Evolutionary conservation across 1,140 invertebrate species (phyloP).

Genomic region (Drosophila elegans): DNA sequence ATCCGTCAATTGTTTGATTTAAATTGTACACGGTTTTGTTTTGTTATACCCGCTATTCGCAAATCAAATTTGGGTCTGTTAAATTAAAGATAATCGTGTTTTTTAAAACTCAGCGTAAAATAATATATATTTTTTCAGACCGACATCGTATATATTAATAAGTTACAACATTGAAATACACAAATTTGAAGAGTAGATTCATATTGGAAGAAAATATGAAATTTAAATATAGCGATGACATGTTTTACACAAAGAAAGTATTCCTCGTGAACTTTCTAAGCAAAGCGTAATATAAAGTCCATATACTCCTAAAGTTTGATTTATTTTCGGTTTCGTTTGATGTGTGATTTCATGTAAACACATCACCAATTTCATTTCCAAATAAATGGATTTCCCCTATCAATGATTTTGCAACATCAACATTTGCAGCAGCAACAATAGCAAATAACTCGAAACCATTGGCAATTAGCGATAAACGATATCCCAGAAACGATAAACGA

Average conservation of each 20-base stretch:
- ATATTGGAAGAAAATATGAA: too few species aligned
- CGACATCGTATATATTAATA: too few species aligned
- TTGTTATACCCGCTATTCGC: slow-evolving; percentile 16
- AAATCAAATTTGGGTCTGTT: not conserved
- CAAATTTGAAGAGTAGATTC: too few species aligned
- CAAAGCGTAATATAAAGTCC: not conserved
- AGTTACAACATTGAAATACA: too few species aligned
- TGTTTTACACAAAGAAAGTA: not conserved
- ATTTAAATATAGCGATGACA: too few species aligned
- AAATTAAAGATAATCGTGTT: too few species aligned
- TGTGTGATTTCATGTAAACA: slow-evolving; percentile 18
- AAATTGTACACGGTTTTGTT: slow-evolving; percentile 49
- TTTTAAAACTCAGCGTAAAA: too few species aligned
- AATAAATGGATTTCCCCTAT: slow-evolving; percentile 38
- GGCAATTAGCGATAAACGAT: slow-evolving; percentile 22
- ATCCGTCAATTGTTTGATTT: slow-evolving; percentile 52
- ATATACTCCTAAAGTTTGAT: not conserved
- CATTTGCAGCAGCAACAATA: slow-evolving; percentile 20
- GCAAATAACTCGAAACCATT: slow-evolving; percentile 1
- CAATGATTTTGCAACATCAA: slow-evolving; percentile 37
- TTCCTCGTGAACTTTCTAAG: not conserved
- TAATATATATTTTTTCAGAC: too few species aligned
- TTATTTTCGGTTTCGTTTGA: slow-evolving; percentile 21
- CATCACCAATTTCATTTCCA: slow-evolving; percentile 27
- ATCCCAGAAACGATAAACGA: slow-evolving; percentile 10